Conservation (phyloP, 2,888 invertebrate genomes). For the Gymnocheta viridis region DNA sequence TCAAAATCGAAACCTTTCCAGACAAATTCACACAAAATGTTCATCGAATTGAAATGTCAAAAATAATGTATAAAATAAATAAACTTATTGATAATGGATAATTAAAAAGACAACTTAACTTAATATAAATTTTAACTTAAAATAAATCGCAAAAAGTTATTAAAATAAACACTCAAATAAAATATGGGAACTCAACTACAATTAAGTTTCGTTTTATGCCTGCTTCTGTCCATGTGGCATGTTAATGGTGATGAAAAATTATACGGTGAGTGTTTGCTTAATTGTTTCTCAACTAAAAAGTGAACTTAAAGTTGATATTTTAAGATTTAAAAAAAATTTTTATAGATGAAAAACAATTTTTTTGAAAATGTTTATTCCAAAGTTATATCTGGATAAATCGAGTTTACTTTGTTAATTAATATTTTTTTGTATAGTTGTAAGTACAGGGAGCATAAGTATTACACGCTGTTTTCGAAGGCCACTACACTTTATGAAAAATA, state of each 20-base stretch:
- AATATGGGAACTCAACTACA: constrained; percentile 57
- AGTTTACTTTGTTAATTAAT: no score
- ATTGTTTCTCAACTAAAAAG: background rate
- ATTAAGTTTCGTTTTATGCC: constrained; percentile 59
- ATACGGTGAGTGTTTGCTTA: constrained; percentile 54
- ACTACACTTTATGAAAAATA: no score
- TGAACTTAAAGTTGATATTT: no score
- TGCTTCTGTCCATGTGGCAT: constrained; percentile 47
- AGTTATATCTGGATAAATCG: no score
- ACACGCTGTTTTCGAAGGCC: no score
- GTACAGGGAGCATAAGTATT: no score
- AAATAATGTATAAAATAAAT: constrained; percentile 74
- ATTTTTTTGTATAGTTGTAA: no score
- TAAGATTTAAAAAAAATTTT: no score
- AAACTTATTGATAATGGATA: constrained; percentile 78
- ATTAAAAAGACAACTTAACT: constrained; percentile 43
- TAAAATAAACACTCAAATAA: constrained; percentile 2
- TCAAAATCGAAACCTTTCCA: background rate
- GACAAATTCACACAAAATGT: constrained; percentile 63
- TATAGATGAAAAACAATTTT: no score
- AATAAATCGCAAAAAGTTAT: constrained; percentile 22
- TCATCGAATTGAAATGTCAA: constrained; percentile 73
- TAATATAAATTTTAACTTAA: background rate
- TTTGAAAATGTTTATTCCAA: no score
- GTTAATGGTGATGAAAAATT: constrained; percentile 56